A percentile compares a stretch with the other conserved stretches of the same genome.
Evolutionary conservation across 1,140 invertebrate genomes (phyloP).

Genomic region (Sinella curviseta): DNA sequence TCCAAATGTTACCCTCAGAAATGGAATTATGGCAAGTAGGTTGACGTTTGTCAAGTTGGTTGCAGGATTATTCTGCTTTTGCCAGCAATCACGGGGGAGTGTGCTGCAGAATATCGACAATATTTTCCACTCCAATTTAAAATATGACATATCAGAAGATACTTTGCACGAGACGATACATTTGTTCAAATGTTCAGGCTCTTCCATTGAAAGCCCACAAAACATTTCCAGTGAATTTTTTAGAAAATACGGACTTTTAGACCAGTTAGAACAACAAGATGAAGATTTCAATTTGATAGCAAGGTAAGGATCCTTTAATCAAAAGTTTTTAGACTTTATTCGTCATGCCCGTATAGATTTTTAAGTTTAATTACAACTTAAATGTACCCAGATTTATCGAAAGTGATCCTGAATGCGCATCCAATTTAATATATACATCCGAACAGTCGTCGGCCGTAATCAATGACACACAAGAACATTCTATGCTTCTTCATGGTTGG

Average conservation of each 20-base stretch:
- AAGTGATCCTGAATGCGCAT: neutral
- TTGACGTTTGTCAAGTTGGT: too few relatives aligned
- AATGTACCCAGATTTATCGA: neutral
- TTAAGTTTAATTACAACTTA: neutral
- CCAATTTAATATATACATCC: neutral
- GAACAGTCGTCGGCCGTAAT: neutral
- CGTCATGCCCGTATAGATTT: too few relatives aligned
- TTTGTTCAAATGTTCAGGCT: neutral
- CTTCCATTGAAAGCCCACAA: neutral
- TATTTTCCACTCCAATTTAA: too few relatives aligned
- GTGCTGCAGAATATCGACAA: too few relatives aligned
- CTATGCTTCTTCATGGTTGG: neutral
- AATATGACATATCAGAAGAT: too few relatives aligned
- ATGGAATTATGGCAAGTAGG: too few relatives aligned
- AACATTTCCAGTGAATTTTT: neutral
- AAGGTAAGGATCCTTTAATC: neutral
- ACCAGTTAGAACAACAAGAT: neutral
- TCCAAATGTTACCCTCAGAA: too few relatives aligned
- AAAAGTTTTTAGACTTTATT: neutral
- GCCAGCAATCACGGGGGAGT: too few relatives aligned
- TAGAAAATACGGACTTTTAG: neutral
- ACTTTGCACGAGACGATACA: too few relatives aligned
- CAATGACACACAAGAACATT: neutral
- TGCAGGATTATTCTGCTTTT: too few relatives aligned
- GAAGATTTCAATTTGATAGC: neutral